Evolutionary conservation across 2,113 vertebrate species (phyloP).

Genomic region (human (Homo sapiens)): GRCh38 chrX:77951001-77951500

Average conservation of each 20-base stretch:
- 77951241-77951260: background rate
- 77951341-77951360: background rate
- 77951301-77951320: conserved; percentile 9
- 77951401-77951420: background rate
- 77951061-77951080: background rate
- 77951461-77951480: background rate
- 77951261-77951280: background rate
- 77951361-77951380: background rate
- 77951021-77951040: no score
- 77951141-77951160: background rate
- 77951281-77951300: background rate
- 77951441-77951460: background rate
- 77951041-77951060: background rate
- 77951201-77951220: background rate
- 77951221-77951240: background rate
- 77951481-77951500: background rate
- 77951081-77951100: no score
- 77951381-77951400: background rate
- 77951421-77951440: background rate
- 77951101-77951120: no score
- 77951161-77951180: background rate
- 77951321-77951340: background rate
- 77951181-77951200: background rate
- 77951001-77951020: no score
- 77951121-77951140: no score